Evolutionary conservation across 1,140 invertebrate genomes (phyloP).

Genomic region (Formica selysi): DNA sequence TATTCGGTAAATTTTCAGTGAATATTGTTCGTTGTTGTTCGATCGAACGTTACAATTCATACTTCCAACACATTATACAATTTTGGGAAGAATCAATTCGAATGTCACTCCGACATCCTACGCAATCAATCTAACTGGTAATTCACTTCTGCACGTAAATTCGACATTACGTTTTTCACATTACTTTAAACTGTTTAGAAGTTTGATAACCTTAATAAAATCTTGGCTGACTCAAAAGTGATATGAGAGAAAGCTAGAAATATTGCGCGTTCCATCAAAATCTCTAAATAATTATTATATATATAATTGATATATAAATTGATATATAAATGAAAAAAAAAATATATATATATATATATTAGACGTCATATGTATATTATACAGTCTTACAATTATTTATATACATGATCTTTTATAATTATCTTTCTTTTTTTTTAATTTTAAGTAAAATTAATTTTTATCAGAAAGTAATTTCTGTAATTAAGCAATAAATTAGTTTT

Average conservation of each 20-base stretch:
- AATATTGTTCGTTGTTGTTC: neutral
- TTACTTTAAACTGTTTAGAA: conserved; percentile 6
- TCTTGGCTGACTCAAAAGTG: neutral
- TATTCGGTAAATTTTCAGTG: conserved; percentile 10
- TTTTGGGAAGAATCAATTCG: neutral
- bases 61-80: neutral
- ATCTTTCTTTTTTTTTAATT: neutral
- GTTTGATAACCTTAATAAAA: neutral
- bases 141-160: neutral
- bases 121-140: neutral
- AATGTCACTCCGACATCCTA: neutral
- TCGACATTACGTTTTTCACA: neutral
- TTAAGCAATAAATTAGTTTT: neutral
- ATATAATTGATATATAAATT: too few species aligned
- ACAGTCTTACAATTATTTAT: neutral
- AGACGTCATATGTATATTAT: too few species aligned
- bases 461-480: neutral
- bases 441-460: neutral
- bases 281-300: neutral
- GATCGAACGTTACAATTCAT: neutral
- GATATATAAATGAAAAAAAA: neutral
- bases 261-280: neutral
- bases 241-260: neutral
- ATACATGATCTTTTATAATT: neutral
- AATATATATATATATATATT: neutral